Evolutionary conservation across 2,113 vertebrate species (phyloP).

Genomic region (Holacanthus passer): DNA sequence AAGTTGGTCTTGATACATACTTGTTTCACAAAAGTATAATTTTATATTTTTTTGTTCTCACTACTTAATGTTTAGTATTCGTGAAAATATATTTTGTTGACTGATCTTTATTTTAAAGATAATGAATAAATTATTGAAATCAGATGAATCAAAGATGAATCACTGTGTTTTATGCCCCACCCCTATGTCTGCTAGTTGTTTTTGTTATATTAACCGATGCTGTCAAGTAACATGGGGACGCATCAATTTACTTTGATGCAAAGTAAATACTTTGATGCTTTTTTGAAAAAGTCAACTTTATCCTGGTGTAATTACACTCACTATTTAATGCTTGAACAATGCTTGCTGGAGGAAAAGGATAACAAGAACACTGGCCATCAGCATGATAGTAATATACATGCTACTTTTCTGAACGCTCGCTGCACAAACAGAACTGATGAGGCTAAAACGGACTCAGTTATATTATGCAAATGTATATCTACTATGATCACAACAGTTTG

Average conservation of each 20-base stretch:
- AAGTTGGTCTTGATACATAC: no score
- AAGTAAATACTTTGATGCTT: no score
- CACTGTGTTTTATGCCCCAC: background rate
- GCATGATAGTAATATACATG: background rate
- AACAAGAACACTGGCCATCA: background rate
- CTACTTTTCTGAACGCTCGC: background rate
- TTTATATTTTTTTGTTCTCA: no score
- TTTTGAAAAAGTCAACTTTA: background rate
- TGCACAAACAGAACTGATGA: background rate
- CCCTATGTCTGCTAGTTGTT: no score
- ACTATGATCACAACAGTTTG: background rate
- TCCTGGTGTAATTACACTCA: background rate
- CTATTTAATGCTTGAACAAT: no score
- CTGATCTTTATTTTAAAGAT: background rate
- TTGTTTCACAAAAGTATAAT: no score
- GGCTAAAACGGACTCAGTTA: background rate
- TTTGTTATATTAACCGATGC: background rate
- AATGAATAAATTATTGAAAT: background rate
- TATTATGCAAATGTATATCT: slow-evolving; percentile 14
- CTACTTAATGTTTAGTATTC: no score
- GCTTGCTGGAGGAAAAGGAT: background rate
- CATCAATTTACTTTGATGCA: no score
- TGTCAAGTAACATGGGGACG: no score
- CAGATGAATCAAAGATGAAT: background rate
- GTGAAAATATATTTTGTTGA: no score